Evolutionary conservation across 2,888 invertebrate species (phyloP).

Genomic region (Elaeidobius kamerunicus): DNA sequence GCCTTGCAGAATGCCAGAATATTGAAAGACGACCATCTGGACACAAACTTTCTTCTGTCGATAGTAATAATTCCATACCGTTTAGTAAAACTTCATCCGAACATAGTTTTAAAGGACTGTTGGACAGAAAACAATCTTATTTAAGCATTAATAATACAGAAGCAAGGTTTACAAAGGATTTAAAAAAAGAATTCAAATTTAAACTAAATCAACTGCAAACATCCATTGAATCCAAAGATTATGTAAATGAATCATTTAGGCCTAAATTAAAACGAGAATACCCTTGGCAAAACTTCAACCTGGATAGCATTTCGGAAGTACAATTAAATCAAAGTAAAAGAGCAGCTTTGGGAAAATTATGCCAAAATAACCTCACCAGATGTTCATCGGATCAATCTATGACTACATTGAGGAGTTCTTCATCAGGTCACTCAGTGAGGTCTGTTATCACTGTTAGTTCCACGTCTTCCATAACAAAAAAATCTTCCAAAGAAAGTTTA

Average conservation of each 20-base stretch:
- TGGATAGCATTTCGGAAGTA: conserved; percentile 12
- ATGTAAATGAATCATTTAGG: conserved; percentile 7
- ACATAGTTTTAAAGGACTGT: conserved; percentile 14
- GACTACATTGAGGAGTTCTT: not conserved
- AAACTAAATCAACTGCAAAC: conserved; percentile 23
- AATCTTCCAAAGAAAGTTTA: conserved; percentile 9
- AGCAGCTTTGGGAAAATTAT: too few relatives aligned
- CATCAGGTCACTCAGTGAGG: conserved; percentile 6
- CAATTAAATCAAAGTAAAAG: conserved; percentile 3
- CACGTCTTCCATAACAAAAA: not conserved
- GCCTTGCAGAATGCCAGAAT: conserved; percentile 4
- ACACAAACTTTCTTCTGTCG: not conserved
- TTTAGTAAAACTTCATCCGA: conserved; percentile 24
- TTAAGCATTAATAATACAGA: conserved; percentile 10
- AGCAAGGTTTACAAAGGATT: too few relatives aligned
- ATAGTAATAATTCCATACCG: conserved; percentile 13
- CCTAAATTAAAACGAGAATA: conserved; percentile 22
- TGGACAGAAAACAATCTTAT: conserved; percentile 7
- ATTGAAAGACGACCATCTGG: not conserved
- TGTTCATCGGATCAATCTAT: conserved; percentile 10
- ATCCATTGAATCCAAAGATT: not conserved
- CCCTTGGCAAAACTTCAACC: conserved; percentile 36
- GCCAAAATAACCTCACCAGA: not conserved
- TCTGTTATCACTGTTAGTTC: conserved; percentile 11
- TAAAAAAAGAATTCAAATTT: conserved; percentile 22